A percentile compares a stretch with the other conserved stretches of the same genome.
Evolutionary conservation across 92 coral and sea anemone species (phyloP).

Genomic region (Diadumene lineata): DNA sequence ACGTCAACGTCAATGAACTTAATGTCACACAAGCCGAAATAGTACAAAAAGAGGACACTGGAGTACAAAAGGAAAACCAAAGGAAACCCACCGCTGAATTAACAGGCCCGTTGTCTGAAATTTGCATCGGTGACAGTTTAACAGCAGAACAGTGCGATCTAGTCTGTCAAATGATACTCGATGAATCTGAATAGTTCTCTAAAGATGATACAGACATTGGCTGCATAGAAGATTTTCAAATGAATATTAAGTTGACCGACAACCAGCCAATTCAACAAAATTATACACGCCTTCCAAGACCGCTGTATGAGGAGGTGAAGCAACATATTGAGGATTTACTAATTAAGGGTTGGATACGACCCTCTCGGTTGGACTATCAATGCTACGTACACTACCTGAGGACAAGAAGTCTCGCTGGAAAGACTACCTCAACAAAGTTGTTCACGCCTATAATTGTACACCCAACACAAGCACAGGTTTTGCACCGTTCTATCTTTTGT

Average conservation of each 20-base stretch:
- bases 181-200: slow-evolving; percentile 64
- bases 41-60: slow-evolving; percentile 13
- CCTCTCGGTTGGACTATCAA: slow-evolving; percentile 43
- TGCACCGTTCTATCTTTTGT: slow-evolving; percentile 44
- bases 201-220: slow-evolving; percentile 53
- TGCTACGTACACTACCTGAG: slow-evolving; percentile 39
- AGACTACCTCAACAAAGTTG: slow-evolving; percentile 41
- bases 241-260: slow-evolving; percentile 46
- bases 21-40: slow-evolving; percentile 4
- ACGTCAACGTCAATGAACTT: slow-evolving; percentile 21
- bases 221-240: slow-evolving; percentile 32
- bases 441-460: slow-evolving; percentile 56
- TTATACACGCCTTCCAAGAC: slow-evolving; percentile 46
- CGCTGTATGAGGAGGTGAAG: slow-evolving; percentile 55
- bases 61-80: too few species aligned
- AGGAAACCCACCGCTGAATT: slow-evolving; percentile 14
- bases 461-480: slow-evolving; percentile 35
- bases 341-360: slow-evolving; percentile 49
- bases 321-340: slow-evolving; percentile 39
- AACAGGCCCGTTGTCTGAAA: slow-evolving; percentile 38
- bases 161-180: slow-evolving; percentile 47
- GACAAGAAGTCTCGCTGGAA: slow-evolving; percentile 48
- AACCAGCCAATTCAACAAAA: slow-evolving; percentile 46
- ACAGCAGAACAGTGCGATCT: slow-evolving; percentile 37
- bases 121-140: slow-evolving; percentile 42